Evolutionary conservation across 2,888 invertebrate species (phyloP), one percentile per base, ranked within the genome.

Genomic region (Emesis furor): DNA sequence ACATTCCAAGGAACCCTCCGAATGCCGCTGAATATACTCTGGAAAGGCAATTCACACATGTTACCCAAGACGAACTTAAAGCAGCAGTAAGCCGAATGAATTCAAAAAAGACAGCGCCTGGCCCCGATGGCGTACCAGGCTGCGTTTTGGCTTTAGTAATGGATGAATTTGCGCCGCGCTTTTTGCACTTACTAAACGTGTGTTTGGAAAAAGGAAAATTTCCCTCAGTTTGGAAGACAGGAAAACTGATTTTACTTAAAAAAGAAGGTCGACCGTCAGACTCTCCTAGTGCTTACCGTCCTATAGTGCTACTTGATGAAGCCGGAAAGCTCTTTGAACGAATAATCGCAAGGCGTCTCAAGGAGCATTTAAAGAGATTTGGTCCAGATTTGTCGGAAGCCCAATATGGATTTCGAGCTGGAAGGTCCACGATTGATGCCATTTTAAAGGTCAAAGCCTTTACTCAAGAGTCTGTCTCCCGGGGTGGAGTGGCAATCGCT

Each of bases 81-180:
- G 32, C n/a, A 12, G 39, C 68, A 1, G 37, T 59, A 0, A 2
- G 5, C 2, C 32, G 24, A 6, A 46, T 74, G 39, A 51, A 46
- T 0, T 6, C 12, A 4, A 51, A 51, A 14, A 73, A 71, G 24
- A 59, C 3, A 81, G 85, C 10, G 78, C 82, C 14, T 62, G 82
- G 67, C 46, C 83, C 46, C 8, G 71, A 78, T 37, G 78, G 73
- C 12, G 39, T 73, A 1, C 69, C 76, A 8, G 69, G 76, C 3
- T 55, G 24, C 2, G 69, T 35, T 2, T 17, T 69, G 30, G 73
- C 17, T 10, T 32, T 78, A 8, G 67, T 72, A 1, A 17, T 72
- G 32, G 17, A 30, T 0, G 37, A 71, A 12, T 51, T 81, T 37
- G 68, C n/a, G 37, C 37, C 37, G n/a, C 69, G 24, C 2, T 10